Conservation (phyloP, 2,113 vertebrate species). For the Oreochromis spilurus region DNA sequence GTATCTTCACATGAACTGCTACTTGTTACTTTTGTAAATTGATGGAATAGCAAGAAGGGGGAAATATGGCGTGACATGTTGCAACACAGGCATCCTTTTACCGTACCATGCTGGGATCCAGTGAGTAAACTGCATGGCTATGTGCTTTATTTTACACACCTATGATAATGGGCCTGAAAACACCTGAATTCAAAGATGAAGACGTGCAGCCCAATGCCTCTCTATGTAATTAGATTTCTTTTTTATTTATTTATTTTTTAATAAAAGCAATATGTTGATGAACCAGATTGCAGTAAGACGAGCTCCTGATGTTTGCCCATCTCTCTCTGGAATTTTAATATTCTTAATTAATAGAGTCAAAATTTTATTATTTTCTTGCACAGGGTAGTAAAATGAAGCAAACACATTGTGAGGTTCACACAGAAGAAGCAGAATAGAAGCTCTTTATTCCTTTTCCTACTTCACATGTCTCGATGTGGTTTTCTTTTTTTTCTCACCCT, state of each 20-base stretch:
- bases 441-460: not conserved
- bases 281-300: not conserved
- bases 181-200: not conserved
- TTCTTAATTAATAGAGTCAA: not conserved
- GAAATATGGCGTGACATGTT: not conserved
- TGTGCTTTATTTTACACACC: not conserved
- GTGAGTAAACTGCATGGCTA: not conserved
- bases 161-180: not conserved
- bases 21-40: not conserved
- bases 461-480: not conserved
- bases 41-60: not conserved
- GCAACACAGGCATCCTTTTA: not conserved
- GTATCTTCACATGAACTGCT: not conserved
- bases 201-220: not conserved
- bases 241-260: not conserved
- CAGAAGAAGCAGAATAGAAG: not conserved
- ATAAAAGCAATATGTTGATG: not conserved
- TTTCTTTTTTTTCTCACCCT: not conserved
- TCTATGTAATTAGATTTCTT: not conserved
- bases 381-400: not conserved
- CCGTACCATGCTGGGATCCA: not conserved
- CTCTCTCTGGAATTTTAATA: not conserved
- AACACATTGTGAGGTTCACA: not conserved
- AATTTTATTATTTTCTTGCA: not conserved
- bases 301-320: not conserved